Evolutionary conservation across 2,113 vertebrate species (phyloP).

Genomic region (Pardalotus punctatus): DNA sequence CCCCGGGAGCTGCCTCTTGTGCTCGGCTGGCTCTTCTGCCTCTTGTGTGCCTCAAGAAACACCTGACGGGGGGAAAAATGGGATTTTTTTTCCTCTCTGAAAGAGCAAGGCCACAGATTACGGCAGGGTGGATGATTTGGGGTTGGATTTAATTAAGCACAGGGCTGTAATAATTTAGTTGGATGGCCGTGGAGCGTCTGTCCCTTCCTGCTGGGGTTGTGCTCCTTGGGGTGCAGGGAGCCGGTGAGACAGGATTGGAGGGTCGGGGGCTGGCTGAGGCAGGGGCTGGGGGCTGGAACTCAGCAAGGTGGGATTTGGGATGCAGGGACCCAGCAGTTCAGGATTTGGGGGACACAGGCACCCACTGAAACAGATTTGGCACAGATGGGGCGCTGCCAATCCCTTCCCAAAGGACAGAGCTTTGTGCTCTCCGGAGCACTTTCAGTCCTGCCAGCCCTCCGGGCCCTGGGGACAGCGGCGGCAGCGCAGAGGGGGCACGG

Average conservation of each 20-base stretch:
- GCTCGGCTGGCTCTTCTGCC: not conserved
- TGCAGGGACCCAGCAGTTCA: not conserved
- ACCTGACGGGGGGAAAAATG: not conserved
- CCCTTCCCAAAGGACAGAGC: not conserved
- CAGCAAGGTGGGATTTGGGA: not conserved
- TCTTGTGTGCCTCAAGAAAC: not conserved
- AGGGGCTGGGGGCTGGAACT: not conserved
- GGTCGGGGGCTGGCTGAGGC: not conserved
- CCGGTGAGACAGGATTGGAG: not conserved
- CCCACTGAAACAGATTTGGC: not conserved
- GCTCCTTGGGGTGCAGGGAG: not conserved
- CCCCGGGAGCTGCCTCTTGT: not conserved
- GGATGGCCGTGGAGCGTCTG: accelerated
- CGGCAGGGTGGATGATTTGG: accelerated
- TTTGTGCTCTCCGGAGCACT: accelerated
- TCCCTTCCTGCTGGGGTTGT: accelerated
- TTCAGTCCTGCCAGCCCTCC: accelerated
- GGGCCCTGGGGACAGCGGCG: not conserved
- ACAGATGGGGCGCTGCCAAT: accelerated
- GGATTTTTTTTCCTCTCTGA: not conserved
- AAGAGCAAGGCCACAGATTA: not conserved
- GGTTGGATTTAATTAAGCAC: not conserved
- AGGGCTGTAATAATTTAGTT: accelerated
- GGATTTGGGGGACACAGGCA: not conserved
- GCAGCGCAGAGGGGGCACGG: not conserved